Percentiles rank a stretch among this genome's conserved stretches.
Conservation (phyloP, 2,113 vertebrate genomes). For the Rhea americana region DNA sequence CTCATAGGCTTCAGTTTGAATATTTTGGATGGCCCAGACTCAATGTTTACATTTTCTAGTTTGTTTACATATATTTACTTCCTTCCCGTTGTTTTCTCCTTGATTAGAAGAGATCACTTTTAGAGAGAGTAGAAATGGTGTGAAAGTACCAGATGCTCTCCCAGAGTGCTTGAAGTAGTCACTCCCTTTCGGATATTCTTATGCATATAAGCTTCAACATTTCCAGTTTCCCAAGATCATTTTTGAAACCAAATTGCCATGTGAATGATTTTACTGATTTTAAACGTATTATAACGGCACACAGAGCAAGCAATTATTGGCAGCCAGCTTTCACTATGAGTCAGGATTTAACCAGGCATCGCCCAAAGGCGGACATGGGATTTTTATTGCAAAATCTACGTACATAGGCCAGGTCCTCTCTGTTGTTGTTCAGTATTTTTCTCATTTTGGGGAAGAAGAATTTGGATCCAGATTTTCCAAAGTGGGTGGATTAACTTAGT, state of each 20-base stretch:
- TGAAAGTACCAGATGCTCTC: background rate
- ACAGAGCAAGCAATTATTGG: background rate
- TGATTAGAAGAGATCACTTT: conserved; percentile 25
- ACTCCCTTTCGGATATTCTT: background rate
- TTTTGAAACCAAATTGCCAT: background rate
- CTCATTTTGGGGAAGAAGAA: background rate
- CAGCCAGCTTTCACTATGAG: background rate
- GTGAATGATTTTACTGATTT: background rate
- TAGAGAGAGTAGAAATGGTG: background rate
- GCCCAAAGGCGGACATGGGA: background rate
- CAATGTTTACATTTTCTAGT: conserved; percentile 31
- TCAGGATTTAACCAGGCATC: background rate
- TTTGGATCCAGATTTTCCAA: background rate
- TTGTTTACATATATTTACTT: conserved; percentile 50
- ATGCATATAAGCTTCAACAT: background rate
- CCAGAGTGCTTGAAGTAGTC: background rate
- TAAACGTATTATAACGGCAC: background rate
- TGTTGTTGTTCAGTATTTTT: background rate
- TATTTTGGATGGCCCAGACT: conserved; percentile 25
- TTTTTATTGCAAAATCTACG: background rate
- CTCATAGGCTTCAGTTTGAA: background rate
- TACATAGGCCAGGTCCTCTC: background rate
- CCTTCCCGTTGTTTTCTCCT: conserved; percentile 1
- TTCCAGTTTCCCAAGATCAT: background rate
- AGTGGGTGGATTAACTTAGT: background rate